Evolutionary conservation across 2,888 invertebrate species (phyloP), one percentile per base, ranked within the genome.

Genomic region (Pocota personata): DNA sequence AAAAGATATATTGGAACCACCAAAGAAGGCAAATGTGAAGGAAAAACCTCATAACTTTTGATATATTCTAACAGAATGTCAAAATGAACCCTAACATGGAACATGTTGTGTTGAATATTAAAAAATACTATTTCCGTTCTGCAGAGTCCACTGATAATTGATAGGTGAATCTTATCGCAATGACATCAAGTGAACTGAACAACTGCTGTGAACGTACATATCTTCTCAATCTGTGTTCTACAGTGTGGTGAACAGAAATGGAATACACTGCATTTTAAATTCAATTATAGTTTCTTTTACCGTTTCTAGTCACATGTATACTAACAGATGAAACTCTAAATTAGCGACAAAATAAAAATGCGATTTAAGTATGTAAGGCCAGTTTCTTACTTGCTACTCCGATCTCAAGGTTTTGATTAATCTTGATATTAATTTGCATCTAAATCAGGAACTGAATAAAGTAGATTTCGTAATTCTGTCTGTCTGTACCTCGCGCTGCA

Each of bases 1-100:
- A 80, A 84, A 80, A 84, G 79, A 84, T 80, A 69, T 66, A 80
- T 79, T 75, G 71, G 48, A 84, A 71, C 84, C 84, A 84, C 84
- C 84, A 67, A 80, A 71, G 84, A 84, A 64, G 79, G 57, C 46
- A 73, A 73, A 71, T 83, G 79, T 46, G 73, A 69, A 71, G 27
- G 75, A 71, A 76, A 80, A 84, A 66, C 43, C 75, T 84, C 75
- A 71, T 75, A 79, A 66, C 64, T 71, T 75, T 66, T 75, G 84
- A 76, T 71, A 66, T 48, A 64, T 80, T 80, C 71, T 75, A 69
- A 55, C 69, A 46, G 69, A 78, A 71, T 69, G 66, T 73, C 67
- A 76, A 72, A 77, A 75, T 79, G 35, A 62, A 79, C 46, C 60
- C 32, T 79, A 64, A 60, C 52, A 46, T 27, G 35, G 6, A 50